Evolutionary conservation across 2,888 invertebrate genomes (phyloP), one percentile per base, ranked within the genome.

Genomic region (Harpagoxenus sublaevis): DNA sequence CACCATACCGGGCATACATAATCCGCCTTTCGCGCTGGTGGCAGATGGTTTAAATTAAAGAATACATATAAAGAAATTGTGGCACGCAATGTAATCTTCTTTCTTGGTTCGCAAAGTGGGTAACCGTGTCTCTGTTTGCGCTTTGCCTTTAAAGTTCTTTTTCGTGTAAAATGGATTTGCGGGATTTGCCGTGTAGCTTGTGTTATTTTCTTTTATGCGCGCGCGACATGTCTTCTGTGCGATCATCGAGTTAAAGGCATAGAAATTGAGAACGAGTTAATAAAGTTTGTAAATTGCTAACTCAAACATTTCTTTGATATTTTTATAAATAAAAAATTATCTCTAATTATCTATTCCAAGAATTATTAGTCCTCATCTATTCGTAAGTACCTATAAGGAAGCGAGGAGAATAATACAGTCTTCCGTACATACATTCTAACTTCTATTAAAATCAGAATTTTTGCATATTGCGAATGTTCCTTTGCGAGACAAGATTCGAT

Each of bases 21-120:
- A 89, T 86, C 71, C 84, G 12, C 12, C 31, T 48, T 77, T 68
- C 48, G 31, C 71, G 4, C 15, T 15, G 28, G 18, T 51, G 2
- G n/a, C 53, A 51, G 15, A 39, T 2, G 51, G 39, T 60, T 82
- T 55, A 45, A 70, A 86, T 82, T 55, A 45, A 70, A 86, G 71
- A 73, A 53, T 68, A 45, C 45, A 65, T 39, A 62, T 23, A 23
- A 23, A 77, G 60, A 60, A 68, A 62, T 85, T 48, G 48, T 23
- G 8, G 31, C 18, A 83, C 53, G 55, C 60, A 31, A 42, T 51
- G 42, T 85, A 85, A 85, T 85, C 84, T 57, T 74, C 65, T 78
- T 83, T 86, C 55, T 35, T 42, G 45, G 68, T 73, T 63, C 75
- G n/a, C 39, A 57, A 75, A 83, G 35, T 42, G 18, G 55, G 57